phyloP scores from a whole-genome alignment of 2,113 vertebrate genomes.

The Thoracochromis brauschi region DNA sequence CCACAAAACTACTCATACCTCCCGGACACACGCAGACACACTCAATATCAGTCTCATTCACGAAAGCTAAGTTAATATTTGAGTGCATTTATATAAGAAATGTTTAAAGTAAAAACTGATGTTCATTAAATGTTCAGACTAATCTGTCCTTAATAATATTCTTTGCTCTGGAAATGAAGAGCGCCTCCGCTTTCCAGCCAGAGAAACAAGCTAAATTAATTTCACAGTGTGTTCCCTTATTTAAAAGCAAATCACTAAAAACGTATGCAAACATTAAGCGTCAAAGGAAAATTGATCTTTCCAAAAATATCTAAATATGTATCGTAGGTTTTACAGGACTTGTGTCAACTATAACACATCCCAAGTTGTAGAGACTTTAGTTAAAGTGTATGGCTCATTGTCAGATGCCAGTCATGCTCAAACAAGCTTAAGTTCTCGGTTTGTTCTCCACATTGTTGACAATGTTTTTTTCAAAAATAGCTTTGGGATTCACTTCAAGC shows the following conservation, averaged over 20 bases:
- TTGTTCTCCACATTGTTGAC: background rate
- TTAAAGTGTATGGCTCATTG: background rate
- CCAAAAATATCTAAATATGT: background rate
- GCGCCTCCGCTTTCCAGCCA: background rate
- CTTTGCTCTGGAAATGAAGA: background rate
- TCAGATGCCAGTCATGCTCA: background rate
- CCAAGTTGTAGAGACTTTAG: background rate
- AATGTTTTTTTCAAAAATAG: background rate
- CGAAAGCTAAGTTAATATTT: background rate
- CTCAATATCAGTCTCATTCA: slow-evolving; percentile 3
- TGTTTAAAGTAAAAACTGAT: background rate
- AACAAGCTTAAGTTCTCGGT: background rate
- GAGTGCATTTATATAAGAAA: background rate
- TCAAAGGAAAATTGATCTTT: background rate
- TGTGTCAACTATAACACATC: background rate
- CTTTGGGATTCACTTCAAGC: background rate
- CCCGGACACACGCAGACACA: slow-evolving; percentile 62
- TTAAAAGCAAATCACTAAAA: background rate
- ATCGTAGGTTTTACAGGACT: background rate
- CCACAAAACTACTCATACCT: slow-evolving; percentile 81
- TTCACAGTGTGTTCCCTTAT: background rate
- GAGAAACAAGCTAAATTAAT: background rate
- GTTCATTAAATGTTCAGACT: background rate
- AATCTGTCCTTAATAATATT: background rate
- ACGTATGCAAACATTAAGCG: background rate